Conservation (phyloP, 2,888 invertebrate species). For the Drosophila emarginata region DNA sequence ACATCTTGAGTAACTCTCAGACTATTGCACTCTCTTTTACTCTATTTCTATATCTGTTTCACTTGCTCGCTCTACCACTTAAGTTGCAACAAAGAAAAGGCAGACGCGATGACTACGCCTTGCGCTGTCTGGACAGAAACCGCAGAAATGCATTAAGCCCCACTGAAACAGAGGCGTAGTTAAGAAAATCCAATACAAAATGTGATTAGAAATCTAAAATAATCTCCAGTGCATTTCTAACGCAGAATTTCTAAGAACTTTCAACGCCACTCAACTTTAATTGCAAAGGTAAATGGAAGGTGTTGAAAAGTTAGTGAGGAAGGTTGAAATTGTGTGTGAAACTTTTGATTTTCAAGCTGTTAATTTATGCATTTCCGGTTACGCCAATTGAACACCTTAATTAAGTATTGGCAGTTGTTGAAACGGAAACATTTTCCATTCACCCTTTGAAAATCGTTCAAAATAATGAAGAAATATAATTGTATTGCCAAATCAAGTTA, state of each 20-base stretch:
- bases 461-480: too few relatives aligned
- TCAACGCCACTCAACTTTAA: not conserved
- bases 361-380: not conserved
- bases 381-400: not conserved
- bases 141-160: slow-evolving; percentile 71
- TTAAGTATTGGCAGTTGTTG: not conserved
- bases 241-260: not conserved
- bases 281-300: not conserved
- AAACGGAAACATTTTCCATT: too few relatives aligned
- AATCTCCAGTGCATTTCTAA: not conserved
- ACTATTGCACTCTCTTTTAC: not conserved
- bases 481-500: too few relatives aligned
- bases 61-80: not conserved
- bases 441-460: too few relatives aligned
- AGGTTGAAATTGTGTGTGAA: not conserved
- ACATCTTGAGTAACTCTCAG: slow-evolving; percentile 40
- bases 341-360: not conserved
- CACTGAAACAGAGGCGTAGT: slow-evolving; percentile 33
- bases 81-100: slow-evolving; percentile 20
- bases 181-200: slow-evolving; percentile 6
- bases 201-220: not conserved
- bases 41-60: not conserved
- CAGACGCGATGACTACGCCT: slow-evolving; percentile 1
- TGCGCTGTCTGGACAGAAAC: slow-evolving; percentile 43
- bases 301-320: not conserved